Conservation (phyloP, 2,888 invertebrate genomes). For the Drosophila subsilvestris region DNA sequence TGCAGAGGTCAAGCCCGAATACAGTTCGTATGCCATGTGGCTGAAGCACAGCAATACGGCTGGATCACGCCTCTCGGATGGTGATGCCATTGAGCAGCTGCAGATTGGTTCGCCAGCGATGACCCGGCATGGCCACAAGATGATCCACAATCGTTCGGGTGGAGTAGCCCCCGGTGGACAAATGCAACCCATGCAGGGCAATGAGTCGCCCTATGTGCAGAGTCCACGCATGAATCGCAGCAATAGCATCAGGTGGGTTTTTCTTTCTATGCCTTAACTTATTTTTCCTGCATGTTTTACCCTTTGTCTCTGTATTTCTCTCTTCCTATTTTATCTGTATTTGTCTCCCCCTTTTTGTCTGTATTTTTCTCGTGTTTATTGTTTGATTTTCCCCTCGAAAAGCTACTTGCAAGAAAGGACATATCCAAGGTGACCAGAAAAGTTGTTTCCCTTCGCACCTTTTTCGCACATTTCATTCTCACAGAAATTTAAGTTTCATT, state of each 20-base stretch:
- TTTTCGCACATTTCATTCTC: constrained; percentile 37
- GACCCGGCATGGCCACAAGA: constrained; percentile 85
- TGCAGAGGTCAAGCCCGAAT: constrained; percentile 90
- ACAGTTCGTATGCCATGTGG: constrained; percentile 94
- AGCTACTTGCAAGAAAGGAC: constrained; percentile 96
- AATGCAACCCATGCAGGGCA: constrained; percentile 59
- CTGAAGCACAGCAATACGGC: constrained; percentile 93
- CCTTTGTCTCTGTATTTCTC: constrained; percentile 12
- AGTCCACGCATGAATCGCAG: constrained; percentile 91
- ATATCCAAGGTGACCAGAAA: constrained; percentile 89
- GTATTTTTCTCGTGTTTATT: constrained; percentile 14
- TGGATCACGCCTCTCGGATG: constrained; percentile 92
- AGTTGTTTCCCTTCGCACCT: background rate
- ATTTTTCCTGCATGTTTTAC: constrained; percentile 26
- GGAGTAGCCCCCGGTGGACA: constrained; percentile 34
- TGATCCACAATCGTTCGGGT: constrained; percentile 81
- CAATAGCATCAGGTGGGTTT: constrained; percentile 94
- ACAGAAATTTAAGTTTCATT: constrained; percentile 40
- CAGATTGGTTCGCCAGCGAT: constrained; percentile 89
- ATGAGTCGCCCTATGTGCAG: constrained; percentile 85
- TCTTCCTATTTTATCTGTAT: constrained; percentile 21
- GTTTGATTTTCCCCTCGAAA: constrained; percentile 78
- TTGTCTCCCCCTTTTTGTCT: constrained; percentile 22
- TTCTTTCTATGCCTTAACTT: background rate
- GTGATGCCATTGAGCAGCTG: constrained; percentile 93